These are phyloP conservation scores for Nyleta sp. DNA, from an alignment of 2,888 invertebrate species.

Conservation along the genomic window DNA sequence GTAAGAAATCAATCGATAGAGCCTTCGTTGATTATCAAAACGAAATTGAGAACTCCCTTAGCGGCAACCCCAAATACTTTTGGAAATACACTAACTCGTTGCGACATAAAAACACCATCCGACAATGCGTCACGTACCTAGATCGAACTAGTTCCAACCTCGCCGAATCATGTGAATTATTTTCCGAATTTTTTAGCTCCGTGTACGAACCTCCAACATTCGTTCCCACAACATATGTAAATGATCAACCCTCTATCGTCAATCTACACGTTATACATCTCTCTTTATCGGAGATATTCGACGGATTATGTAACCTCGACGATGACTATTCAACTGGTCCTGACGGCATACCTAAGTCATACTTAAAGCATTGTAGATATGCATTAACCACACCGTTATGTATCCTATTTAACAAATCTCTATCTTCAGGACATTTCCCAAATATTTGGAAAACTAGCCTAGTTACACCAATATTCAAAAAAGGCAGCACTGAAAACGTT, in stretches of 20 bases:
- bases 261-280: not conserved
- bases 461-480: not conserved
- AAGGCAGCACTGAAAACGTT: not conserved
- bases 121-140: not conserved
- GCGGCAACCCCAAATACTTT: conserved; percentile 1
- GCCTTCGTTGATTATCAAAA: not conserved
- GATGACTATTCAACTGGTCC: not conserved
- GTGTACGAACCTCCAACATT: not conserved
- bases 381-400: not conserved
- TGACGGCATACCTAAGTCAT: conserved; percentile 4
- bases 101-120: not conserved
- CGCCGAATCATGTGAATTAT: not conserved
- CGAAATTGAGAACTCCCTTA: not conserved
- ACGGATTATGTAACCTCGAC: not conserved
- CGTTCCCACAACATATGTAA: not conserved
- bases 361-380: conserved; percentile 1
- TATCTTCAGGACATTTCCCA: conserved; percentile 9
- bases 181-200: conserved; percentile 9
- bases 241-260: not conserved
- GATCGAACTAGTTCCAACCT: not conserved
- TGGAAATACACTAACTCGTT: conserved; percentile 14
- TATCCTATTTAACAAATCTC: conserved; percentile 10
- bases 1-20: not conserved
- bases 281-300: conserved; percentile 4
- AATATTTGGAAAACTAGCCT: conserved; percentile 2